Conservation (phyloP, 1,140 invertebrate species). For the Drosophila quadrilineata region DNA sequence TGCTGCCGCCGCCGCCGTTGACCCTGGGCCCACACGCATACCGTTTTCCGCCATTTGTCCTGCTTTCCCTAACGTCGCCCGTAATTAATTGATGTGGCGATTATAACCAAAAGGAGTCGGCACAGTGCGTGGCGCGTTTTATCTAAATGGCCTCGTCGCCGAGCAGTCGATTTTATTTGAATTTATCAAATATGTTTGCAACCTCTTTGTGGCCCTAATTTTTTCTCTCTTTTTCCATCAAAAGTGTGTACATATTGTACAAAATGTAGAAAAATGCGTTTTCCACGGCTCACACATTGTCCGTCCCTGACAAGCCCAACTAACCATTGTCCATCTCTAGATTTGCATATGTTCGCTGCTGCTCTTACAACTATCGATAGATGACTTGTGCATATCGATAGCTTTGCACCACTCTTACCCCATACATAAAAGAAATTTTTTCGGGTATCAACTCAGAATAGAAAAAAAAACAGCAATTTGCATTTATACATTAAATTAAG, state of each 20-base stretch:
- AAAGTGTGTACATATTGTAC: conserved; percentile 37
- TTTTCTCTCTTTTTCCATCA: conserved; percentile 65
- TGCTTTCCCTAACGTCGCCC: conserved; percentile 40
- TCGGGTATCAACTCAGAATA: conserved; percentile 1
- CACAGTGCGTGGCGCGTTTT: conserved; percentile 43
- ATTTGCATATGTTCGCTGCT: not conserved
- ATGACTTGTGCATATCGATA: conserved; percentile 2
- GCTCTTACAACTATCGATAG: too few species aligned
- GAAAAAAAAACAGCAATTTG: conserved; percentile 19
- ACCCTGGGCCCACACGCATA: conserved; percentile 72
- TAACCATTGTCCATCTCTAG: conserved; percentile 4
- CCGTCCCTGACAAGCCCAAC: conserved; percentile 38
- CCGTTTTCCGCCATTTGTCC: conserved; percentile 80
- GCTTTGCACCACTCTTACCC: conserved; percentile 15
- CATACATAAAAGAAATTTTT: conserved; percentile 47
- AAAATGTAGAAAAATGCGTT: conserved; percentile 31
- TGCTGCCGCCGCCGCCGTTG: conserved; percentile 46
- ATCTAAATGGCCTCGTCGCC: conserved; percentile 32
- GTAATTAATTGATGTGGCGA: conserved; percentile 32
- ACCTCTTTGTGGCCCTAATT: conserved; percentile 74
- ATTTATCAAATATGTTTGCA: conserved; percentile 68
- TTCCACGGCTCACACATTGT: conserved; percentile 8
- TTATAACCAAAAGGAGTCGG: conserved; percentile 32
- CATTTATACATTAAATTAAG: conserved; percentile 27
- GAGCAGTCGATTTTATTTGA: conserved; percentile 54